Evolutionary conservation across 2,113 vertebrate species (phyloP).

Genomic region (Cinclus cinclus): DNA sequence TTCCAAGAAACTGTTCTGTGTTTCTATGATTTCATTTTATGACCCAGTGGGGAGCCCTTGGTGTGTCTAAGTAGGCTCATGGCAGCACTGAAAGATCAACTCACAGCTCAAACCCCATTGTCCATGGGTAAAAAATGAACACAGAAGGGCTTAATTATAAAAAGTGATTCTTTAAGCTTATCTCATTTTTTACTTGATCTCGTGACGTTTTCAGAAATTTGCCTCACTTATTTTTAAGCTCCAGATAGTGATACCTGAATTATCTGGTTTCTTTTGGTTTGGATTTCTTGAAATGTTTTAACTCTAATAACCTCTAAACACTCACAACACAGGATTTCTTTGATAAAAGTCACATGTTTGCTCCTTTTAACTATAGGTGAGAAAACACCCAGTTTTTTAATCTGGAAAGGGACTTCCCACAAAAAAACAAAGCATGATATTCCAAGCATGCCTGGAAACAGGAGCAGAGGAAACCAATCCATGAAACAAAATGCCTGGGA

Average conservation of each 20-base stretch:
- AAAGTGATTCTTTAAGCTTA: not conserved
- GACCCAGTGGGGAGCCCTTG: not conserved
- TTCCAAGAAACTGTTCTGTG: not conserved
- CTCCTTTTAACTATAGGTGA: conserved; percentile 4
- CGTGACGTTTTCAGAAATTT: accelerated
- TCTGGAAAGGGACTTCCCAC: not conserved
- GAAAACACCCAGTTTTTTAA: not conserved
- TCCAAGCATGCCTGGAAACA: not conserved
- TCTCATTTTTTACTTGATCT: not conserved
- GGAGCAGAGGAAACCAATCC: not conserved
- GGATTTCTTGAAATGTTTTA: not conserved
- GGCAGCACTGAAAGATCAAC: not conserved
- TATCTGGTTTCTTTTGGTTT: not conserved
- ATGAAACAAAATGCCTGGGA: not conserved
- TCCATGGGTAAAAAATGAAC: not conserved
- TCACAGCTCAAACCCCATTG: accelerated
- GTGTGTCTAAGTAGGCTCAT: accelerated
- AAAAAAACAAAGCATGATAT: accelerated
- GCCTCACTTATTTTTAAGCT: not conserved
- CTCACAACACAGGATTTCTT: not conserved
- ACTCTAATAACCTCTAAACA: not conserved
- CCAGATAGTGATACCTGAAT: not conserved
- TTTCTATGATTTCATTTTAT: no score
- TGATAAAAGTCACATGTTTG: not conserved
- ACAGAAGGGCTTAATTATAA: not conserved